Evolutionary conservation across 2,113 vertebrate genomes (phyloP).

Genomic region (Tinamus guttatus): DNA sequence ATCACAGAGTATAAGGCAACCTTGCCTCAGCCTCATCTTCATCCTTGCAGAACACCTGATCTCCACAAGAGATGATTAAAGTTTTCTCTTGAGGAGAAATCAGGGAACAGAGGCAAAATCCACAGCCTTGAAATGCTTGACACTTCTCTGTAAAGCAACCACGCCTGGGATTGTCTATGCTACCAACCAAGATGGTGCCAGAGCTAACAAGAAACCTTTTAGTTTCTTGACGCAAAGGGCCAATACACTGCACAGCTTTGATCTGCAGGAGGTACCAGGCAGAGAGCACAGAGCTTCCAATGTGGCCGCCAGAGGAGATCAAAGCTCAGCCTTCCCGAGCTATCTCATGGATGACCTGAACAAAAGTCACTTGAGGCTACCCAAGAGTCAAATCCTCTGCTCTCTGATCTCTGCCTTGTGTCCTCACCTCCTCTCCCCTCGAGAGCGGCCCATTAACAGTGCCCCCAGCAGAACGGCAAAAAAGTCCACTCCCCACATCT

Average conservation of each 20-base stretch:
- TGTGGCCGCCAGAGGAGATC: not conserved
- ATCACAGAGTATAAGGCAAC: not conserved
- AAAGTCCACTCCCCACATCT: not conserved
- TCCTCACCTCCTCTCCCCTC: not conserved
- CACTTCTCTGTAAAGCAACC: not conserved
- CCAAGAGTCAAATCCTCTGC: not conserved
- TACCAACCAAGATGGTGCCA: not conserved
- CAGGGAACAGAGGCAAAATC: not conserved
- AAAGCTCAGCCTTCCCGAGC: not conserved
- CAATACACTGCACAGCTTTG: not conserved
- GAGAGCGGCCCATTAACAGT: not conserved
- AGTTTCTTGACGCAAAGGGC: not conserved
- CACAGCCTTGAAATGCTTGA: not conserved
- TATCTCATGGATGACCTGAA: fast-evolving
- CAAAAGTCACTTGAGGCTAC: not conserved
- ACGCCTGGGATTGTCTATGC: fast-evolving
- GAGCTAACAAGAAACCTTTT: not conserved
- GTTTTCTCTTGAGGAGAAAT: not conserved
- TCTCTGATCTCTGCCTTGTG: not conserved
- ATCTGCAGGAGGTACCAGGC: not conserved
- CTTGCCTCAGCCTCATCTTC: not conserved
- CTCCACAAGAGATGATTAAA: not conserved
- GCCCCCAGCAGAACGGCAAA: not conserved
- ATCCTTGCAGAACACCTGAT: not conserved
- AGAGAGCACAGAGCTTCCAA: not conserved